phyloP scores from a whole-genome alignment of 2,797 vertebrate species.

The Channa striata region DNA sequence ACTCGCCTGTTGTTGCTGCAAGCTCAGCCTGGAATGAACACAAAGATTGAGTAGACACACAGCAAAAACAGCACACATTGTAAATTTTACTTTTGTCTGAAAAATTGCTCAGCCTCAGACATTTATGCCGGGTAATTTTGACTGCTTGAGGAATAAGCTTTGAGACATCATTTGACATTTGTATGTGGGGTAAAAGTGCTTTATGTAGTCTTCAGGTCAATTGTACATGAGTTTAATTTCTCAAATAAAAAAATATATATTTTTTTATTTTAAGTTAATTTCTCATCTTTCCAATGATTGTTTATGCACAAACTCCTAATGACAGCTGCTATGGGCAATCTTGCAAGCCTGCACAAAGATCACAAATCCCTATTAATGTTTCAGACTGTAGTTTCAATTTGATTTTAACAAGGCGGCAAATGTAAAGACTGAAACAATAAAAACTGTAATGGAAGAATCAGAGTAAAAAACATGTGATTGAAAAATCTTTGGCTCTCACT shows the following conservation, averaged over 20 bases:
- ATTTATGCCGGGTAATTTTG: too few species aligned
- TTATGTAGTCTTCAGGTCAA: too few species aligned
- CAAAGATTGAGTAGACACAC: constrained; percentile 7
- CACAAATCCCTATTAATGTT: not conserved
- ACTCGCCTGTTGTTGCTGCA: constrained; percentile 87
- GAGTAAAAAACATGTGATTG: not conserved
- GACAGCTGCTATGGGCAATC: not conserved
- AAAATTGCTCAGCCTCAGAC: too few species aligned
- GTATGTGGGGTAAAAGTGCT: too few species aligned
- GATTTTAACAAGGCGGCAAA: not conserved
- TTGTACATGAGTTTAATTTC: too few species aligned
- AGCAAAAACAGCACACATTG: not conserved
- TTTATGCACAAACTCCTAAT: not conserved
- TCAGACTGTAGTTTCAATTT: not conserved
- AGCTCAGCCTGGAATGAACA: constrained; percentile 87
- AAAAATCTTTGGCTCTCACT: not conserved
- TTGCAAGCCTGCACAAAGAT: not conserved
- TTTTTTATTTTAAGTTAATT: not conserved
- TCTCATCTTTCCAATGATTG: not conserved
- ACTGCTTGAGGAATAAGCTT: too few species aligned
- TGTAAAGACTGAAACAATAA: not conserved
- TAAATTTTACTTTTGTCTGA: not conserved
- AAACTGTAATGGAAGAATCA: not conserved
- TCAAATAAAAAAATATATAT: not conserved
- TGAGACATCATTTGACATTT: too few species aligned